Conservation (phyloP, 2,797 vertebrate genomes). For the Gouania willdenowi region DNA sequence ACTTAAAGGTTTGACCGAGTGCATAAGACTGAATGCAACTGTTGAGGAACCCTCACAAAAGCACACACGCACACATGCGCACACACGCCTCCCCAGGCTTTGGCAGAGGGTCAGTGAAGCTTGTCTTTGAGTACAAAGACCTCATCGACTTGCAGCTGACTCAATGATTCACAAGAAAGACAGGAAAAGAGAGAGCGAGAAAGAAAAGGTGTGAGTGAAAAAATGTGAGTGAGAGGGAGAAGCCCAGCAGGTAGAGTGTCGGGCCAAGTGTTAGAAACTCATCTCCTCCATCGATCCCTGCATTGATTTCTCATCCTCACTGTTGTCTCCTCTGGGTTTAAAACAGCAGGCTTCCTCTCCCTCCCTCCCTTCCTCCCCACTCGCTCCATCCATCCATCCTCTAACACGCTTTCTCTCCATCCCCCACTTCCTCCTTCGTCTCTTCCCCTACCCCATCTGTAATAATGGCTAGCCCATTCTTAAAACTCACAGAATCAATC, state of each 20-base stretch:
- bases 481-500: conserved; percentile 63
- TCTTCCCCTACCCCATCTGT: conserved; percentile 41
- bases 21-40: conserved; percentile 58
- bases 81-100: conserved; percentile 61
- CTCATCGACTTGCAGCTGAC: conserved; percentile 76
- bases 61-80: conserved; percentile 56
- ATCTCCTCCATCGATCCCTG: conserved; percentile 71
- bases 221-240: conserved; percentile 52
- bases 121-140: conserved; percentile 77
- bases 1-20: conserved; percentile 55
- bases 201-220: conserved; percentile 28
- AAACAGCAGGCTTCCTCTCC: conserved; percentile 64
- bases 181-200: conserved; percentile 41
- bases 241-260: conserved; percentile 63
- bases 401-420: conserved; percentile 52
- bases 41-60: conserved; percentile 56
- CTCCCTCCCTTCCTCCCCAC: conserved; percentile 44
- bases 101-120: conserved; percentile 67
- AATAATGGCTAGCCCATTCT: conserved; percentile 58
- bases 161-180: conserved; percentile 72
- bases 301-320: conserved; percentile 75
- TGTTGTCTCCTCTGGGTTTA: conserved; percentile 72
- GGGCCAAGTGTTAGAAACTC: conserved; percentile 66
- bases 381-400: conserved; percentile 40
- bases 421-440: conserved; percentile 44